Evolutionary conservation across 2,113 vertebrate genomes (phyloP), one percentile per base, ranked within the genome.

Genomic region (Paralichthys olivaceus): DNA sequence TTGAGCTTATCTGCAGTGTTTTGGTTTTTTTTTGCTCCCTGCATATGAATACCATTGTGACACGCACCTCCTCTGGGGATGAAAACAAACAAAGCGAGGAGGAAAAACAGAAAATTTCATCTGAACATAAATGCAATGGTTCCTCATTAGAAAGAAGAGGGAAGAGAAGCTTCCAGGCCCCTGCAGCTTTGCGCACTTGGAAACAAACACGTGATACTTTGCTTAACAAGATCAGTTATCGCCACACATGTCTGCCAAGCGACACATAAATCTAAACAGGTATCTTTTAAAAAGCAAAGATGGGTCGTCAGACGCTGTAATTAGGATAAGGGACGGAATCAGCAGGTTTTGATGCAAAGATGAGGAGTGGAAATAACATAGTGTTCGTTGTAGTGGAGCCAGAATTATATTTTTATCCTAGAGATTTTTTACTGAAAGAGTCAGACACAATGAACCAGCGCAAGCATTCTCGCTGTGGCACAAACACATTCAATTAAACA

Each of bases 101-200:
- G 74, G 34, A 64, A 80, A 80, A 77, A 74, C 58, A 58, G 66
- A 72, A 73, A 55, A 80, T 89, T 89, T 77, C 58, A 75, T 81
- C 62, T 78, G 62, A 86, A 88, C 80, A 81, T 56, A 66, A 88
- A 80, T 62, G 37, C 12, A 1, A 82, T 28, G 57, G 51, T 23
- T 76, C 72, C 79, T 83, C 78, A 81, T 92, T 88, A 84, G 75
- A 75, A 75, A 57, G 25, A 23, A 37, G 58, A 49, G 55, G 19
- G 43, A 19, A 60, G 53, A 67, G 65, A 28, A 66, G 69, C 62
- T 62, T 76, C 9, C 23, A 54, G 66, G 40, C 59, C 56, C 69
- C 72, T 61, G 80, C 68, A 69, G 69, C 60, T 79, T 23, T 7
- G 6, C 11, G 22, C 59, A 53, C 32, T 17, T 17, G 15, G 15